A percentile compares a stretch with the other conserved stretches of the same genome.
These are phyloP conservation scores for Drosophila subsilvestris DNA, from an alignment of 2,888 invertebrate genomes.

Conservation along the genomic window DNA sequence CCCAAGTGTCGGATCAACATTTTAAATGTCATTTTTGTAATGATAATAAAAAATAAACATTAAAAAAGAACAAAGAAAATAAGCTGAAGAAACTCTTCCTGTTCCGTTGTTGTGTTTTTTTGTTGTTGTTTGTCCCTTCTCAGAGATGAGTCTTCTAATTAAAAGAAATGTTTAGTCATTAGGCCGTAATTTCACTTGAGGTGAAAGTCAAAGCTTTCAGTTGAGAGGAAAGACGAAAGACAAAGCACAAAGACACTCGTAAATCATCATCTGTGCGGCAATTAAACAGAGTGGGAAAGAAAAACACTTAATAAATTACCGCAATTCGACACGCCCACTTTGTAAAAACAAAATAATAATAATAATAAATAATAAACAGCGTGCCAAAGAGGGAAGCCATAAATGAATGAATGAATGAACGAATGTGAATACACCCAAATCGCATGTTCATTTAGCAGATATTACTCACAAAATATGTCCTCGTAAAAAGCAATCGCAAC, in stretches of 20 bases:
- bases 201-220: conserved; percentile 66
- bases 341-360: conserved; percentile 27
- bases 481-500: background rate
- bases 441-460: conserved; percentile 27
- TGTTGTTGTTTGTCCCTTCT: conserved; percentile 30
- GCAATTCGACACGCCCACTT: conserved; percentile 58
- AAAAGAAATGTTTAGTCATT: conserved; percentile 76
- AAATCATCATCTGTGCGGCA: conserved; percentile 59
- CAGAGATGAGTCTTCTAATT: conserved; percentile 70
- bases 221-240: conserved; percentile 34
- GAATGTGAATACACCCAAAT: conserved; percentile 37
- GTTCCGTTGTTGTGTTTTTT: conserved; percentile 51
- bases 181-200: conserved; percentile 74
- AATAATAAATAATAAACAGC: conserved; percentile 2
- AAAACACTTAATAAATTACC: conserved; percentile 60
- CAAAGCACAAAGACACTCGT: conserved; percentile 36
- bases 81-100: conserved; percentile 57
- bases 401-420: conserved; percentile 15
- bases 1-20: conserved; percentile 35
- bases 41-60: conserved; percentile 13
- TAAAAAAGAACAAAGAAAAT: conserved; percentile 10
- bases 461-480: conserved; percentile 28
- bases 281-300: conserved; percentile 55
- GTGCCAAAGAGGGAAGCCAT: conserved; percentile 28
- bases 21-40: conserved; percentile 26